Conservation (phyloP, 2,113 vertebrate species). For the Dasyurus viverrinus region DNA sequence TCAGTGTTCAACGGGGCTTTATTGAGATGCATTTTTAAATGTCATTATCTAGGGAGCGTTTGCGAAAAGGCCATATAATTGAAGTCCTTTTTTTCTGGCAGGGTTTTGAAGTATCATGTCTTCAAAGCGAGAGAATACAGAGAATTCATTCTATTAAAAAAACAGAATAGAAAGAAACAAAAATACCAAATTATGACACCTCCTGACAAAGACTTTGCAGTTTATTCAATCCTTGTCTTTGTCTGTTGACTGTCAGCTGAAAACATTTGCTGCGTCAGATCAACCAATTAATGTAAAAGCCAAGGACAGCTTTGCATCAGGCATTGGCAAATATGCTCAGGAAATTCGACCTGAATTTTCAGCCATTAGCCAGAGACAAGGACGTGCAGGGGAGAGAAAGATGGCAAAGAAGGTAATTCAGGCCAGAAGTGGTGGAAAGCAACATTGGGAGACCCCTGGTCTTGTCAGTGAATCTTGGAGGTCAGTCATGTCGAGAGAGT, state of each 20-base stretch:
- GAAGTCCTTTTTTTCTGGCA: background rate
- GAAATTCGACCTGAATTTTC: background rate
- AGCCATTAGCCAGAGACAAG: background rate
- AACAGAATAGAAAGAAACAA: background rate
- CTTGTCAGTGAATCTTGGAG: background rate
- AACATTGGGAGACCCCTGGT: background rate
- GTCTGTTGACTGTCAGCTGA: slow-evolving; percentile 29
- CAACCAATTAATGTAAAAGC: slow-evolving; percentile 2
- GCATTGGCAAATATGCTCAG: background rate
- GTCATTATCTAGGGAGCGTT: slow-evolving; percentile 12
- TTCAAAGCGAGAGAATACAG: background rate
- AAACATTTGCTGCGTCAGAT: background rate
- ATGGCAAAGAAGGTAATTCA: background rate
- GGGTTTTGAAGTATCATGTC: slow-evolving; percentile 15
- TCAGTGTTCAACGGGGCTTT: background rate
- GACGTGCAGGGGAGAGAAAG: slow-evolving; percentile 13
- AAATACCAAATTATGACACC: background rate
- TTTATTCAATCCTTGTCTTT: slow-evolving; percentile 27
- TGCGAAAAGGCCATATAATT: slow-evolving; percentile 8
- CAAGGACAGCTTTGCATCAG: slow-evolving; percentile 32
- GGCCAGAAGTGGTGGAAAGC: background rate
- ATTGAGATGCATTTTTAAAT: background rate
- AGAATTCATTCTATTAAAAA: background rate
- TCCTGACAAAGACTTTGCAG: background rate
- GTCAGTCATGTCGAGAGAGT: accelerated